phyloP scores from a whole-genome alignment of 2,113 vertebrate genomes.

The Nanorana parkeri region DNA sequence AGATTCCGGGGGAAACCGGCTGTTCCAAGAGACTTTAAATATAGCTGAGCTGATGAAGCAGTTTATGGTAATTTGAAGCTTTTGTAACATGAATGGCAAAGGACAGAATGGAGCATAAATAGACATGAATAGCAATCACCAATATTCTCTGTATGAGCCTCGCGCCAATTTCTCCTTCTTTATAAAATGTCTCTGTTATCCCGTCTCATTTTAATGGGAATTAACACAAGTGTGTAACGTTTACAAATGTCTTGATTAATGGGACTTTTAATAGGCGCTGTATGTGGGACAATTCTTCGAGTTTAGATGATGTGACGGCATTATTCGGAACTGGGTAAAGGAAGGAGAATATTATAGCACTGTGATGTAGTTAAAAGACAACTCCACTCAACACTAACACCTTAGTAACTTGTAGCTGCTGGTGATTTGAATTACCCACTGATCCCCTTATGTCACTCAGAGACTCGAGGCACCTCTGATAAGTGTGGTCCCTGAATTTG shows the following conservation, averaged over 20 bases:
- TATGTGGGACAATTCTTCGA: background rate
- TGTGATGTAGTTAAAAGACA: too few relatives aligned
- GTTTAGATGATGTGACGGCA: too few relatives aligned
- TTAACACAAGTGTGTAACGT: background rate
- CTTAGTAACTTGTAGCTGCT: too few relatives aligned
- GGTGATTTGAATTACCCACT: too few relatives aligned
- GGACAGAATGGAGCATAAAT: slow-evolving; percentile 40
- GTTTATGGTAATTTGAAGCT: slow-evolving; percentile 38
- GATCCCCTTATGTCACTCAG: too few relatives aligned
- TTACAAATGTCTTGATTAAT: slow-evolving; percentile 3
- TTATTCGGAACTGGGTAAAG: too few relatives aligned
- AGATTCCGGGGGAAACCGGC: slow-evolving; percentile 12
- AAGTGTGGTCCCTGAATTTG: too few relatives aligned
- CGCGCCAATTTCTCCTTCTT: background rate
- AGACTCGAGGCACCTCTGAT: too few relatives aligned
- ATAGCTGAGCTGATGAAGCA: slow-evolving; percentile 33
- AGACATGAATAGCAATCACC: slow-evolving; percentile 41
- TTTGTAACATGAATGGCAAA: slow-evolving; percentile 44
- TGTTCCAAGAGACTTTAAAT: slow-evolving; percentile 32
- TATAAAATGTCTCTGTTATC: slow-evolving; percentile 3
- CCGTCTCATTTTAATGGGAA: background rate
- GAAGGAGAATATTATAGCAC: too few relatives aligned
- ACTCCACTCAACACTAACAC: too few relatives aligned
- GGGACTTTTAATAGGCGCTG: background rate
- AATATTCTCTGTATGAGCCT: slow-evolving; percentile 15